These are phyloP conservation scores for Andrena flavipes DNA, from an alignment of 2,888 invertebrate genomes.

Conservation along the genomic window DNA sequence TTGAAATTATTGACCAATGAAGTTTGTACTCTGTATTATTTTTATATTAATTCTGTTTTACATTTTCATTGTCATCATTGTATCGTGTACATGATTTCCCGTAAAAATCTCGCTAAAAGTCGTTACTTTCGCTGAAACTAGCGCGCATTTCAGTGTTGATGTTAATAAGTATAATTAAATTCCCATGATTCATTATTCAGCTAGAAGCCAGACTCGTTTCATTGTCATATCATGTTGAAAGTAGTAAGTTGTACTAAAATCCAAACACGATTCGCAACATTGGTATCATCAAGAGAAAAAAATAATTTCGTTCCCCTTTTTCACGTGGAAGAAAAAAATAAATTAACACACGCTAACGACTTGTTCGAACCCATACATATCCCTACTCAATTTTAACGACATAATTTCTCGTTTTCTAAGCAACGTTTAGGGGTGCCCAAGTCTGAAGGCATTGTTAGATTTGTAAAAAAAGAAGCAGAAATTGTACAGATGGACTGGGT, in stretches of 20 bases:
- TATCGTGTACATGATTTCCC: background rate
- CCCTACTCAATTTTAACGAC: slow-evolving; percentile 32
- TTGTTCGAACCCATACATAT: slow-evolving; percentile 38
- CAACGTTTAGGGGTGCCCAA: slow-evolving; percentile 21
- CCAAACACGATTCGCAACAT: background rate
- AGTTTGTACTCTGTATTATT: background rate
- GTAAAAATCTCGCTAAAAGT: background rate
- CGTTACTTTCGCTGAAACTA: background rate
- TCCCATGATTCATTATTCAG: no score
- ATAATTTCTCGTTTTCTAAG: slow-evolving; percentile 31
- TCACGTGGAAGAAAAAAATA: background rate
- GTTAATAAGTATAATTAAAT: no score
- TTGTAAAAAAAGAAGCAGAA: slow-evolving; percentile 4
- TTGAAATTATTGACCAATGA: background rate
- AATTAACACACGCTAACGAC: slow-evolving; percentile 5
- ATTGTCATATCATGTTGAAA: background rate
- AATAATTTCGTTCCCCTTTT: background rate
- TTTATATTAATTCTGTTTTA: background rate
- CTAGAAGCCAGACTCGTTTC: background rate
- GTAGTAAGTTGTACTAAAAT: background rate
- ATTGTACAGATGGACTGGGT: slow-evolving; percentile 9
- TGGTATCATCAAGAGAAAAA: slow-evolving; percentile 45
- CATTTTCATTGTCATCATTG: no score
- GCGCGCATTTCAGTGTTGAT: no score
- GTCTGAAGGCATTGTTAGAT: slow-evolving; percentile 23